Evolutionary conservation across 2,797 vertebrate species (phyloP), one percentile per base, ranked within the genome.

Genomic region (Ataeniobius toweri): DNA sequence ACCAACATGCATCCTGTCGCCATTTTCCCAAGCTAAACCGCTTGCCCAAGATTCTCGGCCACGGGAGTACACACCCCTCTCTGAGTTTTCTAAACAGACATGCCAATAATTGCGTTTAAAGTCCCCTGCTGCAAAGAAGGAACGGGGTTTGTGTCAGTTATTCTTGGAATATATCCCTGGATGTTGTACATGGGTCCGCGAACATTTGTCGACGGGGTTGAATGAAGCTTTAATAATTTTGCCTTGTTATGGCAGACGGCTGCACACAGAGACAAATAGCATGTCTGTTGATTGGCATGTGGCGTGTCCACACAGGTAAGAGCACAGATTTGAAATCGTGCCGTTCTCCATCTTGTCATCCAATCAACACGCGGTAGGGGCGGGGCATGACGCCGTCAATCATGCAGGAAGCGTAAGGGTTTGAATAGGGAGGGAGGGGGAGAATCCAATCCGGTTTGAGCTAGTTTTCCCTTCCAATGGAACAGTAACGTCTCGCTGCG

Each of bases 381-480:
- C 86, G 91, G 94, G 88, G 20, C 46, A 0, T 26, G 65, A 20
- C 3, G 36, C 82, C 87, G 91, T 90, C 93, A 83, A 82, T 94
- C 93, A 94, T 46, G 56, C 83, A 67, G 89, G 86, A 85, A 89
- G 89, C 89, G 86, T 92, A 93, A 94, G 93, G 91, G 93, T 93
- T 93, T 94, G 94, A 95, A 93, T 88, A 85, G 88, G 85, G 94
- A 93, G 93, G 94, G 94, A 91, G 93, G 94, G 93, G 94, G 93
- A 93, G 94, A 95, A 96, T 91, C 94, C 96, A 95, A 97, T 97
- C 97, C 96, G 96, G 96, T 96, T 97, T 96, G 88, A 97, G 96
- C 97, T 96, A 96, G 96, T 96, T 96, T 94, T 93, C 46, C 91
- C 93, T 95, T 94, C 95, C 94, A 95, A 94, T 95, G 94, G 95